Percentiles rank a stretch among this genome's conserved stretches.
phyloP scores from a whole-genome alignment of 2,113 vertebrate species.

The Shinisaurus crocodilurus region DNA sequence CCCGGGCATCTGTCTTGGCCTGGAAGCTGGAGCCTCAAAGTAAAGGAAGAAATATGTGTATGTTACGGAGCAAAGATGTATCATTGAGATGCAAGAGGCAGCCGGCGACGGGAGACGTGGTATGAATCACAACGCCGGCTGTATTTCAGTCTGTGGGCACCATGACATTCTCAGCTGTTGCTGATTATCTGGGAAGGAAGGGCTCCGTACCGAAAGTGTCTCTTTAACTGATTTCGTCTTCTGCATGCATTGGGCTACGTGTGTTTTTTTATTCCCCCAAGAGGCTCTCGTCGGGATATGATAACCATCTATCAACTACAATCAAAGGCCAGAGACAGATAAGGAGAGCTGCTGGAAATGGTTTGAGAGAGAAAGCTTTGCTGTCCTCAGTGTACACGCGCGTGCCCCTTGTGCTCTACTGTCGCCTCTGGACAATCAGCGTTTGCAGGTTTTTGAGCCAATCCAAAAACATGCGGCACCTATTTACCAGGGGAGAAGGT shows the following conservation, averaged over 20 bases:
- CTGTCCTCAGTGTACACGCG: fast-evolving
- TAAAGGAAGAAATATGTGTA: conserved; percentile 35
- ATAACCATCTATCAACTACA: conserved; percentile 38
- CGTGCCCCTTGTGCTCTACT: fast-evolving
- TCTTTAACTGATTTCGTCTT: conserved; percentile 40
- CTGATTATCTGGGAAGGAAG: conserved; percentile 40
- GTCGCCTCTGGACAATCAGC: neutral
- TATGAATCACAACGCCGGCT: conserved; percentile 33
- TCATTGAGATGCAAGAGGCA: conserved; percentile 38
- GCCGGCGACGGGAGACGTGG: neutral
- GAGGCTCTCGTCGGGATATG: conserved; percentile 22
- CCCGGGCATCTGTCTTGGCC: neutral
- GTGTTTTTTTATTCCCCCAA: conserved; percentile 22
- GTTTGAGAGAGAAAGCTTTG: neutral
- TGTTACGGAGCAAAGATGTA: neutral
- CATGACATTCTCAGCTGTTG: conserved; percentile 27
- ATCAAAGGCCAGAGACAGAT: neutral
- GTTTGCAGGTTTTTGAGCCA: neutral
- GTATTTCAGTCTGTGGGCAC: conserved; percentile 26
- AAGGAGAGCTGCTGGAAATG: neutral
- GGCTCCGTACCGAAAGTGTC: neutral
- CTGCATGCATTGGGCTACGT: neutral
- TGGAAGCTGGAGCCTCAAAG: neutral
- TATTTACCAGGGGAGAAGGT: neutral
- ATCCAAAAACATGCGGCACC: neutral